These are phyloP conservation scores for Keiferia lycopersicella DNA, from an alignment of 2,888 invertebrate genomes.

Conservation along the genomic window DNA sequence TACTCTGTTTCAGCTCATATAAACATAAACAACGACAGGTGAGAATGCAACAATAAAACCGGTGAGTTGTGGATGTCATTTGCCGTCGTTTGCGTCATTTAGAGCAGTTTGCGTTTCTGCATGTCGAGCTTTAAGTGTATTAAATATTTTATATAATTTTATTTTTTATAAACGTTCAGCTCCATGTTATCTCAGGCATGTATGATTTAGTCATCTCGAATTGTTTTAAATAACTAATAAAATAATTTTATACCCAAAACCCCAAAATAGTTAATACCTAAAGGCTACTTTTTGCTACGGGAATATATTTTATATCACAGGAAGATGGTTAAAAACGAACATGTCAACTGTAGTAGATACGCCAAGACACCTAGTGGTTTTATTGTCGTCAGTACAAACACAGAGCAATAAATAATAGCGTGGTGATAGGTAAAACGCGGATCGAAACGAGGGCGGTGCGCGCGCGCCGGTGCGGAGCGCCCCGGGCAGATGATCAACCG, in stretches of 20 bases:
- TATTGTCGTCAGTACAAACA: constrained; percentile 24
- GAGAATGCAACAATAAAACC: constrained; percentile 24
- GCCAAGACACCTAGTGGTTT: not conserved
- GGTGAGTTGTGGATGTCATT: constrained; percentile 21
- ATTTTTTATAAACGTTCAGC: no score
- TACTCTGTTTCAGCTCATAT: constrained; percentile 5
- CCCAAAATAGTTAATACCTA: no score
- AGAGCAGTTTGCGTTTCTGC: not conserved
- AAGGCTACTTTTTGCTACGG: no score
- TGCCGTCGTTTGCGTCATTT: constrained; percentile 17
- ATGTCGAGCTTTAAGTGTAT: not conserved
- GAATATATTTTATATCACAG: no score
- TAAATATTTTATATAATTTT: no score
- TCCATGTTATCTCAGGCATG: no score
- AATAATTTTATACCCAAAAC: no score
- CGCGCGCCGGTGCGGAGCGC: constrained; percentile 32
- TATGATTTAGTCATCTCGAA: no score
- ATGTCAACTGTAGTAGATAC: no score
- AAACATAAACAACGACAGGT: constrained; percentile 25
- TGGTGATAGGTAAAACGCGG: constrained; percentile 56
- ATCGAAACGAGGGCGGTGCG: constrained; percentile 47
- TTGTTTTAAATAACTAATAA: no score
- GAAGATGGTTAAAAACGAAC: no score
- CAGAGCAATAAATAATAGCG: constrained; percentile 51
- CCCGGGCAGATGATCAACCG: constrained; percentile 36